A percentile compares a stretch with the other conserved stretches of the same genome.
Conservation (phyloP, 2,888 invertebrate species). For the Fragum whitleyi region DNA sequence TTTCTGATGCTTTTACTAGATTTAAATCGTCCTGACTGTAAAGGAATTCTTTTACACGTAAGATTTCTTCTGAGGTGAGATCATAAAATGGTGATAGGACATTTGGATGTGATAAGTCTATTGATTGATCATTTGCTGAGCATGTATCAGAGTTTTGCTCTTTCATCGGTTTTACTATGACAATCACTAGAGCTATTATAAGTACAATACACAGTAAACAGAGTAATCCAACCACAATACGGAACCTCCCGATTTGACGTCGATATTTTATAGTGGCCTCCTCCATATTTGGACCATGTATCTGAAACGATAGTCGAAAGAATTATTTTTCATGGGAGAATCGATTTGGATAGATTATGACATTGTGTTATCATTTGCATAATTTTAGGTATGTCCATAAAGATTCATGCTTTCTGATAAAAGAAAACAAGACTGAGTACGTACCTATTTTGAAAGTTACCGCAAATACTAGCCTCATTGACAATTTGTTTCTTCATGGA, state of each 20-base stretch:
- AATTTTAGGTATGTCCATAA: no score
- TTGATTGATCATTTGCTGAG: neutral
- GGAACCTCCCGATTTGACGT: constrained; percentile 29
- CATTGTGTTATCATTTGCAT: no score
- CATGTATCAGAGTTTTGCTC: neutral
- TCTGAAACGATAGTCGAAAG: no score
- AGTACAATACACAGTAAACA: constrained; percentile 12
- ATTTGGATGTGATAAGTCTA: constrained; percentile 53
- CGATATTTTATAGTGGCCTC: constrained; percentile 17
- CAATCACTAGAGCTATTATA: constrained; percentile 19
- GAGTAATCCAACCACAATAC: constrained; percentile 18
- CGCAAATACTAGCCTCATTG: no score
- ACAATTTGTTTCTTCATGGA: no score
- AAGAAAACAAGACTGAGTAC: no score
- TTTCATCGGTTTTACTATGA: neutral
- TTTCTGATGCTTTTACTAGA: constrained; percentile 35
- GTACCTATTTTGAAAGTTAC: no score
- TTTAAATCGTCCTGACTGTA: constrained; percentile 52
- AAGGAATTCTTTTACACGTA: constrained; percentile 44
- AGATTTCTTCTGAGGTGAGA: constrained; percentile 56
- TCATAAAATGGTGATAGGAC: constrained; percentile 59
- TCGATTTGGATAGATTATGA: no score
- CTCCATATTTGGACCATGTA: neutral
- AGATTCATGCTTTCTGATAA: no score
- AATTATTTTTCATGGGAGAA: no score